Conservation (phyloP, 2,888 invertebrate genomes). For the Stenchaetothrips biformis region DNA sequence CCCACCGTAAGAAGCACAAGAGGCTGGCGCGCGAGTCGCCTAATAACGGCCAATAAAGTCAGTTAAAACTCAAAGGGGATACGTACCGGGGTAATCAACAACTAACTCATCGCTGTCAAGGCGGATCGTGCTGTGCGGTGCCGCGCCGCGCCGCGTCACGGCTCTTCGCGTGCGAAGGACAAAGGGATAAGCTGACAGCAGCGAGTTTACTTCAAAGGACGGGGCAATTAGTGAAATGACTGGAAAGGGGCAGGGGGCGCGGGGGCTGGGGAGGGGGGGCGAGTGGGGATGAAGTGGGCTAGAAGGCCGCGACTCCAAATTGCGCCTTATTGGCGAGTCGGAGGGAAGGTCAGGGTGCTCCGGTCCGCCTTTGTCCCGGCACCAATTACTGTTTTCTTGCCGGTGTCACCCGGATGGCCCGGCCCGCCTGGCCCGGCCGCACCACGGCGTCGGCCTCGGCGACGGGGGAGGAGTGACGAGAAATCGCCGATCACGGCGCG, state of each 20-base stretch:
- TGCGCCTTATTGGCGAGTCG: conserved; percentile 10
- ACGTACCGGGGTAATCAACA: no score
- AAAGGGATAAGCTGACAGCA: not conserved
- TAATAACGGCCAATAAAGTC: no score
- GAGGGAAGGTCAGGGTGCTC: not conserved
- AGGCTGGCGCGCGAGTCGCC: no score
- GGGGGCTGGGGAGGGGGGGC: not conserved
- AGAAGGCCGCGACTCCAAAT: not conserved
- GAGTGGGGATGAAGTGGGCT: not conserved
- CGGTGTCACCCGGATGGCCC: not conserved
- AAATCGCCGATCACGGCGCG: no score
- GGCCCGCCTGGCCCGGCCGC: not conserved
- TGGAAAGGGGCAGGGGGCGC: not conserved
- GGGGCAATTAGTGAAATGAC: not conserved
- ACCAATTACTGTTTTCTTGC: conserved; percentile 25
- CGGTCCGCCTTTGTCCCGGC: not conserved
- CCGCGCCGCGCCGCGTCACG: no score
- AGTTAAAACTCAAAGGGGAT: no score
- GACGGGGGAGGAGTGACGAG: not conserved
- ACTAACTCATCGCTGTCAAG: no score
- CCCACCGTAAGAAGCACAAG: no score
- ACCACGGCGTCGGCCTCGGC: no score
- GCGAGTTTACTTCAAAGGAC: not conserved
- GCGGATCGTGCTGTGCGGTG: no score
- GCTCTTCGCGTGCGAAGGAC: no score